phyloP scores from a whole-genome alignment of 2,888 invertebrate species.

The Lithophane leautieri region DNA sequence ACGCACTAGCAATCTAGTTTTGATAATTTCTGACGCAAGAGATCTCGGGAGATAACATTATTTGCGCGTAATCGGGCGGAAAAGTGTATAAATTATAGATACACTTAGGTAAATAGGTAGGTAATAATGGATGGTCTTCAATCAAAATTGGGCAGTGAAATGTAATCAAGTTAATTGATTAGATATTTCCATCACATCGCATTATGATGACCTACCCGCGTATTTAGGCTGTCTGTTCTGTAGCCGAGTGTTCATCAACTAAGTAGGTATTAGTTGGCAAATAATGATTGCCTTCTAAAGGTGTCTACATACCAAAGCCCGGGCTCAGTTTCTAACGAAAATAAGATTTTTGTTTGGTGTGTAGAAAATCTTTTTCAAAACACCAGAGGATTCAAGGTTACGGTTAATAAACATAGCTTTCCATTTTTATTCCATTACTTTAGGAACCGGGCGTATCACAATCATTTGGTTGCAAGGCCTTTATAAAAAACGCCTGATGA shows the following conservation, averaged over 20 bases:
- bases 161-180: slow-evolving; percentile 22
- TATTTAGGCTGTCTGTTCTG: not conserved
- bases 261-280: not conserved
- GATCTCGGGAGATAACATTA: slow-evolving; percentile 3
- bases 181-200: slow-evolving; percentile 10
- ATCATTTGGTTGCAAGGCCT: too few relatives aligned
- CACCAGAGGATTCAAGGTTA: not conserved
- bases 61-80: slow-evolving; percentile 5
- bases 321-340: not conserved
- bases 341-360: not conserved
- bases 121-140: slow-evolving; percentile 15
- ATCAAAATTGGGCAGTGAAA: slow-evolving; percentile 6
- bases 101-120: not conserved
- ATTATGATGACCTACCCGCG: not conserved
- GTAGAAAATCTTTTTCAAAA: not conserved
- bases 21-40: slow-evolving; percentile 36
- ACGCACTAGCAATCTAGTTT: slow-evolving; percentile 4
- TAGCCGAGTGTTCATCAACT: not conserved
- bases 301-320: not conserved
- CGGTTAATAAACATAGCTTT: not conserved
- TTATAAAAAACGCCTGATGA: not conserved
- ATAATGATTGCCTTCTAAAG: not conserved
- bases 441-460: too few relatives aligned
- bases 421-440: too few relatives aligned
- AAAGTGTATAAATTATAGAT: not conserved